Evolutionary conservation across 1,140 invertebrate genomes (phyloP).

Genomic region (Pararge aegeria): DNA sequence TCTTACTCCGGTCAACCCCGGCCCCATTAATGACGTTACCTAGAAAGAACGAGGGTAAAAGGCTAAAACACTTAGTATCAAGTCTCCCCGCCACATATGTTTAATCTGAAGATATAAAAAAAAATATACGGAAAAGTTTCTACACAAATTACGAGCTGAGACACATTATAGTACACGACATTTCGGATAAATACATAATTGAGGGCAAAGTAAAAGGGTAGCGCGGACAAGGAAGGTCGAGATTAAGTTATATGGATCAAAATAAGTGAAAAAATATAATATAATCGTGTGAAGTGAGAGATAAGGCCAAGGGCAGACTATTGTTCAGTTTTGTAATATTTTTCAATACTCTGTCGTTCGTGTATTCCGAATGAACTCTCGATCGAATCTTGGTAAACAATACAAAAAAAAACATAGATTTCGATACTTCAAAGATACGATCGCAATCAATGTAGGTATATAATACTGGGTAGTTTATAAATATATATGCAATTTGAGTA

Average conservation of each 20-base stretch:
- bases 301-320: neutral
- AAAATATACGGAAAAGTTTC: neutral
- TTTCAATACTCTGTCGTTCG: too few relatives aligned
- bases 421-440: too few relatives aligned
- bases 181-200: neutral
- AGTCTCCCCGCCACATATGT: neutral
- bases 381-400: too few relatives aligned
- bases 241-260: neutral
- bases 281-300: neutral
- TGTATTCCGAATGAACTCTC: too few relatives aligned
- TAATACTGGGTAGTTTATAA: too few relatives aligned
- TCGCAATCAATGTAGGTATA: too few relatives aligned
- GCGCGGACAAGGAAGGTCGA: neutral
- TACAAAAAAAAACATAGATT: too few relatives aligned
- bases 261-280: neutral
- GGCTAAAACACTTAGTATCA: neutral
- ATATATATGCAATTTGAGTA: too few relatives aligned
- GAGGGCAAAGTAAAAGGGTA: constrained; percentile 1
- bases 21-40: too few relatives aligned
- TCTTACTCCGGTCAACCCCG: too few relatives aligned
- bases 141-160: neutral
- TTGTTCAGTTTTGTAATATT: neutral
- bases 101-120: neutral
- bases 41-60: too few relatives aligned
- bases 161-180: constrained; percentile 1